Evolutionary conservation across 2,888 invertebrate genomes (phyloP).

Genomic region (Adineta ricciae): DNA sequence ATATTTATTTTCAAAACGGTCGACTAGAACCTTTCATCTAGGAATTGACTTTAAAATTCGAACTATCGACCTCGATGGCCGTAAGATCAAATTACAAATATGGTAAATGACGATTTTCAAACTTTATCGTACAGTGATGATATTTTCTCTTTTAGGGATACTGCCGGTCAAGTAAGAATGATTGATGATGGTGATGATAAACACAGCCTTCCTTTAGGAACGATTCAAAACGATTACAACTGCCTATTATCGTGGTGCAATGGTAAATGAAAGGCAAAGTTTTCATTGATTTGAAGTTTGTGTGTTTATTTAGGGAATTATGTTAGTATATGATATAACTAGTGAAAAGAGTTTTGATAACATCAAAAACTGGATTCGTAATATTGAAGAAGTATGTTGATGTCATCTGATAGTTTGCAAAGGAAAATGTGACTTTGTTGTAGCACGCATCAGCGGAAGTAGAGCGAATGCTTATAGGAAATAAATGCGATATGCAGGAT

Average conservation of each 20-base stretch:
- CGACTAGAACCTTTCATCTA: too few relatives aligned
- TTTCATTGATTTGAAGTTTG: neutral
- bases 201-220: neutral
- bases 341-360: conserved; percentile 98
- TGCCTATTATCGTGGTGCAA: conserved; percentile 95
- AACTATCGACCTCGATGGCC: conserved; percentile 55
- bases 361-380: conserved; percentile 96
- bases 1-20: neutral
- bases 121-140: too few relatives aligned
- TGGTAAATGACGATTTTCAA: conserved; percentile 42
- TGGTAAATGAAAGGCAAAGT: conserved; percentile 53
- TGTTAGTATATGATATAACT: conserved; percentile 97
- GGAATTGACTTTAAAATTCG: conserved; percentile 54
- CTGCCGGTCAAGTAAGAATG: neutral
- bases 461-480: conserved; percentile 89
- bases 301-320: conserved; percentile 62
- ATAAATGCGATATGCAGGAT: conserved; percentile 94
- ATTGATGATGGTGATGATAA: neutral
- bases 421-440: neutral
- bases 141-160: neutral
- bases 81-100: conserved; percentile 55
- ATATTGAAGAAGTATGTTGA: conserved; percentile 67
- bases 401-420: neutral
- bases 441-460: conserved; percentile 90
- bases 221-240: conserved; percentile 74